A percentile compares a stretch with the other conserved stretches of the same genome.
Conservation (phyloP, 2,113 vertebrate genomes). For the Calidris pugnax region DNA sequence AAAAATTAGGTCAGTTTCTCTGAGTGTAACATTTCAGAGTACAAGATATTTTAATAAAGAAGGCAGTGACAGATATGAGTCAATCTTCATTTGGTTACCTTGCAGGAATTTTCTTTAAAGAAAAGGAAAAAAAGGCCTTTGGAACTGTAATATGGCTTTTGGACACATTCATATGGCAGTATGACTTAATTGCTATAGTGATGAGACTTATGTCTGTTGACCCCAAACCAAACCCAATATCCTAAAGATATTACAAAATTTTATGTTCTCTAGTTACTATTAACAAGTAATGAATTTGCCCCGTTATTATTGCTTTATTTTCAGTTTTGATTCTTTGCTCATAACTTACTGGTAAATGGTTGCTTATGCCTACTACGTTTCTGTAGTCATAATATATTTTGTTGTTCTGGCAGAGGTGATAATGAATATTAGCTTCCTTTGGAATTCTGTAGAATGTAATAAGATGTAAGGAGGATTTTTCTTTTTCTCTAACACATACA, state of each 20-base stretch:
- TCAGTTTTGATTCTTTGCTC: neutral
- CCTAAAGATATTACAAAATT: neutral
- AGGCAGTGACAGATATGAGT: neutral
- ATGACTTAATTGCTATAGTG: neutral
- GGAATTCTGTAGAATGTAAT: neutral
- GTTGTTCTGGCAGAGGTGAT: neutral
- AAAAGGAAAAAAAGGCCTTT: neutral
- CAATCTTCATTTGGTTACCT: neutral
- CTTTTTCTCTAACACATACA: neutral
- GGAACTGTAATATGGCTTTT: neutral
- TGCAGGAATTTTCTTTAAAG: neutral
- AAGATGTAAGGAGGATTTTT: neutral
- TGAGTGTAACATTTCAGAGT: neutral
- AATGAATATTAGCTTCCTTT: neutral
- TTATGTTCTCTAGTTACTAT: neutral
- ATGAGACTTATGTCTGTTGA: neutral
- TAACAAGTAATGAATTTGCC: neutral
- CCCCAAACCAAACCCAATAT: neutral
- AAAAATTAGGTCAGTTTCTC: neutral
- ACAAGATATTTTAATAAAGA: neutral
- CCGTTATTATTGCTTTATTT: neutral
- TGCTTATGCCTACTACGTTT: neutral
- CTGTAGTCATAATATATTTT: neutral
- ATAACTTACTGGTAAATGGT: neutral
- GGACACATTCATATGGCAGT: neutral